Percentiles rank a stretch among this genome's conserved stretches.
These are phyloP conservation scores for Podilymbus podiceps DNA, from an alignment of 2,113 vertebrate species.

Conservation along the genomic window DNA sequence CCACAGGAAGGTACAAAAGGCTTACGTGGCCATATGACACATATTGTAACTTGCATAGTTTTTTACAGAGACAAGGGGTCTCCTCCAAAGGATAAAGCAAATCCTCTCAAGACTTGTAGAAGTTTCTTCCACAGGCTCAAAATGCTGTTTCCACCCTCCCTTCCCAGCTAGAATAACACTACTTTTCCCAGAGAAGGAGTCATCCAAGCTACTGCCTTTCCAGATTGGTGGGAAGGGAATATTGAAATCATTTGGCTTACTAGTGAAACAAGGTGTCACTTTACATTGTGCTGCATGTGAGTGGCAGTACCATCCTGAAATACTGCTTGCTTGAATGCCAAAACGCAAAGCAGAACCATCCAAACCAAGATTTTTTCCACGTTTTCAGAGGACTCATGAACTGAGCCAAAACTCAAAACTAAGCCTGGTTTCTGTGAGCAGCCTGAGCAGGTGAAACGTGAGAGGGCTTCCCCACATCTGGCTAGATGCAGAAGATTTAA, in stretches of 20 bases:
- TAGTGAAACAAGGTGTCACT: not conserved
- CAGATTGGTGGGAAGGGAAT: not conserved
- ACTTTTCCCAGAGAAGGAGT: not conserved
- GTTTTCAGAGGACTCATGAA: not conserved
- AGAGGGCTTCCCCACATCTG: not conserved
- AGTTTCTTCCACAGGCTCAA: not conserved
- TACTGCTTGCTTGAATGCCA: not conserved
- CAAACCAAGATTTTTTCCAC: not conserved
- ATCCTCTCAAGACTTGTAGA: not conserved
- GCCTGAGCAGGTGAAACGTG: not conserved
- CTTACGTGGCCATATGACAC: not conserved
- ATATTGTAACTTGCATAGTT: not conserved
- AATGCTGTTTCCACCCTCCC: not conserved
- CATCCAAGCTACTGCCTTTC: not conserved
- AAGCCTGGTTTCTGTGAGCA: not conserved
- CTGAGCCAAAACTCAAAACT: not conserved
- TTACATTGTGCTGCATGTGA: rapidly evolving
- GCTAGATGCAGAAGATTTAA: not conserved
- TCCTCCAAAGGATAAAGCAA: rapidly evolving
- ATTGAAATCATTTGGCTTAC: not conserved
- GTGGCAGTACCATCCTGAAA: not conserved
- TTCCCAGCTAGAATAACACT: not conserved
- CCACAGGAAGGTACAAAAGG: not conserved
- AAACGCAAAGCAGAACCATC: not conserved
- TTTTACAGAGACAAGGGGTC: not conserved